Percentiles rank a stretch among this genome's conserved stretches.
Conservation (phyloP, 2,888 invertebrate genomes). For the Carterocephalus palaemon region DNA sequence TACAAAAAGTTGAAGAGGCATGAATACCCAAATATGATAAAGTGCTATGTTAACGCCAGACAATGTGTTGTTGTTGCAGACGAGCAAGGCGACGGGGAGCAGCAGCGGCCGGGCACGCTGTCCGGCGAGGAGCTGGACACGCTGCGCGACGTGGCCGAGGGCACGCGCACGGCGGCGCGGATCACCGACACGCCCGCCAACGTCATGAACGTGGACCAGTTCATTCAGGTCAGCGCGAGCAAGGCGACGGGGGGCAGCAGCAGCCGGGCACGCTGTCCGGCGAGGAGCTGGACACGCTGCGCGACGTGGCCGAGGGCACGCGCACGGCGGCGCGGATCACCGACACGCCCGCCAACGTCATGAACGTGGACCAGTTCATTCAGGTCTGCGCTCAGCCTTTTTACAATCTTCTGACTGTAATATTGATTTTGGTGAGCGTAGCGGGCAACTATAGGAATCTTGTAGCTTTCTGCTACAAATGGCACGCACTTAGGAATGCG, state of each 20-base stretch:
- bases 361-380: conserved; percentile 89
- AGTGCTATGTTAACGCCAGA: too few relatives aligned
- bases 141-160: conserved; percentile 79
- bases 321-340: conserved; percentile 89
- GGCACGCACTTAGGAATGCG: too few relatives aligned
- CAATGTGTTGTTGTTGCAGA: too few relatives aligned
- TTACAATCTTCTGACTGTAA: too few relatives aligned
- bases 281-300: conserved; percentile 76
- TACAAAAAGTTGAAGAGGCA: too few relatives aligned
- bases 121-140: conserved; percentile 72
- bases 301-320: conserved; percentile 80
- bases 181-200: conserved; percentile 93
- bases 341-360: conserved; percentile 90
- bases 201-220: conserved; percentile 89
- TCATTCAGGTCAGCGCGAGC: conserved; percentile 83
- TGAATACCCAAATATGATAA: too few relatives aligned
- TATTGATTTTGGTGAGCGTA: too few relatives aligned
- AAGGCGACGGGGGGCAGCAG: conserved; percentile 40
- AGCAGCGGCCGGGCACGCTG: conserved; percentile 48
- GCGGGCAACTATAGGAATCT: too few relatives aligned
- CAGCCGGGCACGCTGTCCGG: conserved; percentile 54
- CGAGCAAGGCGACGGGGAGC: conserved; percentile 45
- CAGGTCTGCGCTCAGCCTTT: too few relatives aligned
- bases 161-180: conserved; percentile 85
- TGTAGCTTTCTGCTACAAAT: too few relatives aligned